Evolutionary conservation across 1,140 invertebrate genomes (phyloP), one percentile per base, ranked within the genome.

Genomic region (Pachyrhynchus sulphureomaculatus): DNA sequence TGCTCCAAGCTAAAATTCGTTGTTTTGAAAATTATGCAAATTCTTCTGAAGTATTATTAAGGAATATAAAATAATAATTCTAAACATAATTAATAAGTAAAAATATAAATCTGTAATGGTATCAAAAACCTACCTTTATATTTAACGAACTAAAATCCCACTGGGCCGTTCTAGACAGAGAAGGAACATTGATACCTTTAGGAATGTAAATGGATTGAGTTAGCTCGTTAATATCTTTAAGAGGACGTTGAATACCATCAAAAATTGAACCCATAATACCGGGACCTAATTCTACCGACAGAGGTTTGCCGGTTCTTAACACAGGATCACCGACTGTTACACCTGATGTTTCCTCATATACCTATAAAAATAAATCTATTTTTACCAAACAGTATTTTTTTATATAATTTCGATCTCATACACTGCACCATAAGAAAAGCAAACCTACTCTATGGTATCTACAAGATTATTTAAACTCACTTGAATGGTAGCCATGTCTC

Each of bases 281-380:
- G 42, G 97, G 98, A n/a, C 97, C 98, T 20, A 99, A 81, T 77
- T 99, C 97, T 13, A 99, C 97, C 0, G 95, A 98, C 2, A 99
- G 78, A 0, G 97, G 97, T 78, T 99, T 99, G 17, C 97, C 97
- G 1, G 97, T 99, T 73, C 97, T 84, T 53, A 99, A 80, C 2
- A 99, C 97, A 13, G 98, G 98, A 82, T 99, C 98, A 29, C 98
- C 98, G 5, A 99, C 97, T 26, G 98, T 99, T 2, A 99, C 96
- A 75, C 97, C 97, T 48, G 96, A 99, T 41, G 98, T 99, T 79
- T 99, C 98, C 81, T 99, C 98, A 74, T 99, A 99, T 55, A 69
- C 68, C 68, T 69, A 62, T 10, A 39, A 52, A 24, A 21, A 51
- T 34, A 34, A n/a, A 36, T 17, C 9, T 9, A 15, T 24, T 29